Percentiles rank a stretch among this genome's conserved stretches.
Conservation (phyloP, 2,888 invertebrate species). For the Scaptomyza tumidula region DNA sequence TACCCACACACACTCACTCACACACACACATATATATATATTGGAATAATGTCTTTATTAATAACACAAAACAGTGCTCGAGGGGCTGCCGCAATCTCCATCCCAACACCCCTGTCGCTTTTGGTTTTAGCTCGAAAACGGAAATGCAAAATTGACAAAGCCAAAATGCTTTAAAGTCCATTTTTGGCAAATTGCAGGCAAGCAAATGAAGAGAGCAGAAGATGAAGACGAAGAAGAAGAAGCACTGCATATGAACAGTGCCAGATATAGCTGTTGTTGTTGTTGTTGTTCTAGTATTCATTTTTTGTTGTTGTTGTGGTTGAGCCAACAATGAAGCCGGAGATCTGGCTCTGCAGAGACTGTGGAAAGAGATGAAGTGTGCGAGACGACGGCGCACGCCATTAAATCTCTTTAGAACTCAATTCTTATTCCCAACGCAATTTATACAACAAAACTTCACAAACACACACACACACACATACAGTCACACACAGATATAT, state of each 20-base stretch:
- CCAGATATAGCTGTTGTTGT: conserved; percentile 12
- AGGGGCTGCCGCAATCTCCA: conserved; percentile 11
- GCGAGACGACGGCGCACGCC: conserved; percentile 63
- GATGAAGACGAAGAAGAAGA: conserved; percentile 32
- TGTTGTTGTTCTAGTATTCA: conserved; percentile 5
- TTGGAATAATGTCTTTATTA: conserved; percentile 43
- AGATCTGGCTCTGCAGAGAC: conserved; percentile 29
- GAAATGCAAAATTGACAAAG: conserved; percentile 75
- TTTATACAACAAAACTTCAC: conserved; percentile 80
- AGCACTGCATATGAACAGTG: conserved; percentile 4
- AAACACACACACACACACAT: conserved; percentile 33
- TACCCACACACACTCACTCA: conserved; percentile 1
- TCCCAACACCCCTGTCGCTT: conserved; percentile 3
- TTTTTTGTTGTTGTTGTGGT: conserved; percentile 8
- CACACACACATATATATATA: background rate
- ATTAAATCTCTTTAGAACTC: conserved; percentile 83
- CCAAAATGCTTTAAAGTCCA: conserved; percentile 74
- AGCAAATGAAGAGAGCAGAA: conserved; percentile 9
- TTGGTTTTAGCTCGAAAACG: conserved; percentile 34
- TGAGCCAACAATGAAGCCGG: conserved; percentile 45
- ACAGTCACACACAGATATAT: conserved; percentile 12
- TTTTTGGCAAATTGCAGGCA: conserved; percentile 47
- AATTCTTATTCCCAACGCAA: conserved; percentile 83
- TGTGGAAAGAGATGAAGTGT: conserved; percentile 22
- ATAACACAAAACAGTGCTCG: conserved; percentile 50